Evolutionary conservation across 2,113 vertebrate genomes (phyloP), one percentile per base, ranked within the genome.

Genomic region (Salminus brasiliensis): DNA sequence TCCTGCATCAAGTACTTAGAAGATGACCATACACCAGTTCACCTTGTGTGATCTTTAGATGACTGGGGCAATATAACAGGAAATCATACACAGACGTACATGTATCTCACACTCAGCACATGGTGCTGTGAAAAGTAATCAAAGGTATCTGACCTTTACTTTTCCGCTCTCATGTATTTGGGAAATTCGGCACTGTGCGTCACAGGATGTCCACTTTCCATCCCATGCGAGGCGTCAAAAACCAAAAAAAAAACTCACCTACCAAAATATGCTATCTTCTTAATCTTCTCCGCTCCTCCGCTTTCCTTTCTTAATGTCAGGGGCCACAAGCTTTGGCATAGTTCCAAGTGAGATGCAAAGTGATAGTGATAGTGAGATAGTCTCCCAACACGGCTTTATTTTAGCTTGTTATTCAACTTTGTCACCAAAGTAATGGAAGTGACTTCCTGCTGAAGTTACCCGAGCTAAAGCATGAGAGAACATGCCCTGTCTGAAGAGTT

Each of bases 191-290:
- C 9, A 30, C 21, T 13, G 59, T 81, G 71, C 78, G 74, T 85
- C 84, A 85, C 74, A 81, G 76, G 83, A 85, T 82, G 80, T 73
- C 45, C n/a, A 76, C 55, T 85, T 85, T 82, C 73, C 83, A 76
- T 59, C 57, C n/a, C 41, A 63, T 79, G 72, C 63, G 62, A 78
- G 15, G n/a, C n/a, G 66, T 72, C 47, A 45, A 12, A 12, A 8
- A 63, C 8, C 27, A 71, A 53, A 75, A 62, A 13, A 32, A 75
- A 62, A 13, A 32, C 57, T 78, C 29, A 78, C 52, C 53, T 47
- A 18, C 13, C 69, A 67, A 23, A 62, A 25, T 41, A 63, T 36
- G 12, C 9, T 30, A 41, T 81, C 27, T 45, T 62, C n/a, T 59
- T 27, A 13, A 49, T 66, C 66, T 18, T 70, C n/a, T 63, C 27